phyloP scores from a whole-genome alignment of 2,888 invertebrate species.

The Hypena proboscidalis region DNA sequence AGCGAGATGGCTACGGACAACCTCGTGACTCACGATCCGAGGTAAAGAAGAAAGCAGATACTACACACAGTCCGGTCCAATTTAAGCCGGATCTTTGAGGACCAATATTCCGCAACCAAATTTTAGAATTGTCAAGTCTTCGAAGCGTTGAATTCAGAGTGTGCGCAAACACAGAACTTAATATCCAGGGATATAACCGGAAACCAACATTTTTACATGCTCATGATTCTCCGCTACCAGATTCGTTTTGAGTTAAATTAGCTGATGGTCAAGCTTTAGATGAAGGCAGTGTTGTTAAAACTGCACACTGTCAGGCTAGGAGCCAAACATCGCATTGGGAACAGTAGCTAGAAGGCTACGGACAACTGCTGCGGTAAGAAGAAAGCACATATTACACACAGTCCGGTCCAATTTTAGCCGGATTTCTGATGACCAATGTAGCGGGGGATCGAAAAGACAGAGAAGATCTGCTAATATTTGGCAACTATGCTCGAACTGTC shows the following conservation, averaged over 20 bases:
- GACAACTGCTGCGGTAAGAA: slow-evolving; percentile 58
- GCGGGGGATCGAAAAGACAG: too few species aligned
- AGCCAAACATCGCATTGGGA: slow-evolving; percentile 50
- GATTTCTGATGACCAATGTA: too few species aligned
- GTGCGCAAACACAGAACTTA: too few species aligned
- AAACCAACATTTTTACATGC: too few species aligned
- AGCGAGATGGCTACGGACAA: slow-evolving; percentile 71
- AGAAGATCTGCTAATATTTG: too few species aligned
- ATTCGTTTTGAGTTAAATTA: too few species aligned
- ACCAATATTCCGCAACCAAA: too few species aligned
- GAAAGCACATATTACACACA: slow-evolving; percentile 1
- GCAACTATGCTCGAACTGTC: too few species aligned
- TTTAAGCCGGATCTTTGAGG: neutral
- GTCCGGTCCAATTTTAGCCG: neutral
- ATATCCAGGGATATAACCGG: too few species aligned
- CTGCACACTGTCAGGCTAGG: slow-evolving; percentile 46
- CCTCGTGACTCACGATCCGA: slow-evolving; percentile 79
- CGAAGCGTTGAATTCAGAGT: too few species aligned
- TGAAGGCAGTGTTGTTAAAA: slow-evolving; percentile 42
- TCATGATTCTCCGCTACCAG: too few species aligned
- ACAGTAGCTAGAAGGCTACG: slow-evolving; percentile 71
- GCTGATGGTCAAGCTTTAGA: slow-evolving; percentile 33
- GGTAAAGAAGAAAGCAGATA: slow-evolving; percentile 19
- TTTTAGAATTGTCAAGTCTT: too few species aligned
- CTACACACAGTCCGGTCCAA: neutral